Evolutionary conservation across 37 sponge, comb jelly and placozoan genomes (phyloP).

Genomic region (Theonella swinhoei): DNA sequence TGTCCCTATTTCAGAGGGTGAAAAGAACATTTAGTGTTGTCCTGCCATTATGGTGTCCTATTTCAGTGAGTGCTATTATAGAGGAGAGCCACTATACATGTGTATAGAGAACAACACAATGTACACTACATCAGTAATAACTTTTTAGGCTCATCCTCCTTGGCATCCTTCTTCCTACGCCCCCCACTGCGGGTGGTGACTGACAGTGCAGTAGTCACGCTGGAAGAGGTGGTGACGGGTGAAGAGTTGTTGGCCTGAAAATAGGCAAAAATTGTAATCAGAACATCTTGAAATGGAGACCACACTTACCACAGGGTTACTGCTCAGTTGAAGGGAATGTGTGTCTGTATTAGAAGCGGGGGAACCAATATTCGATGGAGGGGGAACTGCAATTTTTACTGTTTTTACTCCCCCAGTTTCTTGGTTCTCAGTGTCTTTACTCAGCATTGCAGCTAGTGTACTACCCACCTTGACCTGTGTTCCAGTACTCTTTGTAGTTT

Average conservation of each 20-base stretch:
- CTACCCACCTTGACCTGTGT: background rate
- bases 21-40: too few relatives aligned
- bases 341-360: background rate
- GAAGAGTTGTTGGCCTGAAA: background rate
- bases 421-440: background rate
- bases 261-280: too few relatives aligned
- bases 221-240: constrained; percentile 1
- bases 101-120: too few relatives aligned
- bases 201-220: background rate
- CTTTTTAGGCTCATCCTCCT: constrained; percentile 27
- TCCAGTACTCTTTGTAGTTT: too few relatives aligned
- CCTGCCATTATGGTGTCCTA: too few relatives aligned
- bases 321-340: background rate
- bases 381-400: background rate
- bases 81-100: too few relatives aligned
- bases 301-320: background rate
- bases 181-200: constrained; percentile 5
- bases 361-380: background rate
- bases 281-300: too few relatives aligned
- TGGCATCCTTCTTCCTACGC: background rate
- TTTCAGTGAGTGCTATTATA: too few relatives aligned
- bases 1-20: too few relatives aligned
- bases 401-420: background rate
- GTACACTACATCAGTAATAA: too few relatives aligned
- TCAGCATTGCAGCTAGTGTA: background rate